phyloP scores from a whole-genome alignment of 1,140 invertebrate species.

The Philotrypesis tridentata region DNA sequence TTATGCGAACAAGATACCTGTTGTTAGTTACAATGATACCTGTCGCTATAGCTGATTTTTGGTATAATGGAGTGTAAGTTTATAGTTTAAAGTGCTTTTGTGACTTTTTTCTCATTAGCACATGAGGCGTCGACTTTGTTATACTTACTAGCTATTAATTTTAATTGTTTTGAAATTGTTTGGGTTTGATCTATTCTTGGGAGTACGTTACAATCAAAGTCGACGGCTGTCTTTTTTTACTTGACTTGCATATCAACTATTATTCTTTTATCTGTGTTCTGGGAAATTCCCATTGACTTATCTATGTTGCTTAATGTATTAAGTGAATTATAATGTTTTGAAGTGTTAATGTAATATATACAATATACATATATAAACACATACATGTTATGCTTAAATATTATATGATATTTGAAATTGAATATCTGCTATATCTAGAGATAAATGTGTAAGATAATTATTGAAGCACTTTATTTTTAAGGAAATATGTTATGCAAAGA shows the following conservation, averaged over 20 bases:
- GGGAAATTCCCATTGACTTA: conserved; percentile 7
- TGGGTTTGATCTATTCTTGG: background rate
- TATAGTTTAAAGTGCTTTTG: conserved; percentile 35
- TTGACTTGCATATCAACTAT: conserved; percentile 18
- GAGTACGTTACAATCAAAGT: conserved; percentile 44
- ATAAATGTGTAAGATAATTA: background rate
- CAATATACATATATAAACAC: too few relatives aligned
- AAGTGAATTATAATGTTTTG: background rate
- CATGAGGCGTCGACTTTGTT: conserved; percentile 32
- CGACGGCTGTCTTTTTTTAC: conserved; percentile 41
- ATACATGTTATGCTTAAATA: too few relatives aligned
- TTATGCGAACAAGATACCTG: conserved; percentile 63
- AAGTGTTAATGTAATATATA: conserved; percentile 27
- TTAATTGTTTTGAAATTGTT: background rate
- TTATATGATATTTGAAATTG: background rate
- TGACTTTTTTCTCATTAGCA: conserved; percentile 22
- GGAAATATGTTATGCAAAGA: background rate
- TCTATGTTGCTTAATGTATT: conserved; percentile 30
- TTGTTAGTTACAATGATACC: conserved; percentile 64
- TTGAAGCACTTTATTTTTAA: background rate
- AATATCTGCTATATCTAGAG: background rate
- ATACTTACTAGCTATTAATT: conserved; percentile 15
- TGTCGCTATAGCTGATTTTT: conserved; percentile 66
- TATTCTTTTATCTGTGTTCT: background rate
- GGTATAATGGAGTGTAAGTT: conserved; percentile 71